Base-by-base conservation (phyloP, 35 echinoderm and acorn worm genomes). In the Ptychodera flava region DNA sequence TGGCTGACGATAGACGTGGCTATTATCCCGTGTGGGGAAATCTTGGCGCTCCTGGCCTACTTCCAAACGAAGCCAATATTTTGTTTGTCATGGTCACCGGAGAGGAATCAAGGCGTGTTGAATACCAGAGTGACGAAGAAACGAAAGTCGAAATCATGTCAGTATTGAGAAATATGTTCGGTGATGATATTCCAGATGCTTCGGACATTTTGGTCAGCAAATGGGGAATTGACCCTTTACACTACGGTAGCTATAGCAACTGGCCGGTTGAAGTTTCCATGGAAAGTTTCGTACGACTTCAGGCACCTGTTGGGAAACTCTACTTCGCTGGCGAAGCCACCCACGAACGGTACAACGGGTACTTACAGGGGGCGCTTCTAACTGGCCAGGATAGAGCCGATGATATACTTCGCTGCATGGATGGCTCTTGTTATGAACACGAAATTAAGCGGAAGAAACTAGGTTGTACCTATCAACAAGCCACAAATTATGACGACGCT, bases 331-430 rank as follows among this genome's bases (percentile, higher is more conserved):
- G 80, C 15, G 80, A 81, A 81, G 33, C 33, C 31, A 81, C 80
- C 33, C 33, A 34, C 31, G 80, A 81, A 81, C 35, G 36, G 14
- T 90, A 79, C 32, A 78, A 36, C 1, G 89, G 89, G 64, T 90
- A 85, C 64, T 36, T 90, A 28, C 34, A 80, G 16, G 89, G 89
- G 0, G 89, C 34, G 22, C 83, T 85, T 37, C 83, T 82, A 35
- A 90, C 82, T 30, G 89, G 89, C 14, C 33, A 90, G 52, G 35
- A 83, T 29, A 83, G 85, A 33, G 83, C 37, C 31, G 64, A 85
- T 28, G 85, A 85, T 30, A 90, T 90, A 52, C 83, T 85, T 28
- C 82, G 34, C 16, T 33, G 78, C 16, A 79, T 90, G 37, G n/a
- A n/a, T n/a, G n/a, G n/a, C n/a, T n/a, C n/a, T n/a, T n/a, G n/a